Base-by-base conservation (phyloP, 1,140 invertebrate genomes). In the Drosophila suzukii region DNA sequence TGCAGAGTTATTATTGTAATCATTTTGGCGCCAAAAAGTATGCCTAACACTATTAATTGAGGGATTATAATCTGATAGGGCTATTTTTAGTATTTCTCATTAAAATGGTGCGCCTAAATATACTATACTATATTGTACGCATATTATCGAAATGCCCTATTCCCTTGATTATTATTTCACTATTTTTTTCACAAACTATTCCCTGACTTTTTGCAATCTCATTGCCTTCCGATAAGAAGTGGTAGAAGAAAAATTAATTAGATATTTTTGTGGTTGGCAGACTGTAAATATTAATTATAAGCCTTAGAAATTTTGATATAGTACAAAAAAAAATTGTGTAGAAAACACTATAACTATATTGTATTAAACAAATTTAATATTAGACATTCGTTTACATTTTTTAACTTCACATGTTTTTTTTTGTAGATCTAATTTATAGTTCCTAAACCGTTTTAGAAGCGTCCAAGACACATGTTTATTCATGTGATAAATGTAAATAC, bases 1-100 rank as follows among this genome's bases (percentile, higher is more conserved):
- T 73, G 34, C 36, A 11, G 12, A 32, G 30, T 43, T 72, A 61
- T 51, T 51, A 17, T 34, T 34, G n/a, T 47, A 39, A 1, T 6
- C 30, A 24, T 24, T 32, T n/a, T 1, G 34, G 11, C 60, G 30
- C 15, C 17, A 6, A 44, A 66, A 66, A 54, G 17, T 39, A 34
- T 50, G 59, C 13, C 17, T 7, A 50, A 50, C 11, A 24, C 10
- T 38, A 30, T 17, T 47, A 7, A 32, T 39, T 47, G 15, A 0
- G 11, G 17, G n/a, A 34, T 51, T 8, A n/a, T 34, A 17, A 34
- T 51, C 49, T 17, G 10, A 11, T 11, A 17, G 3, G 15, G 43
- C n/a, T 17, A 8, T 10, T 44, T 20, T 12, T 7, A 6, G 12
- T 12, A 7, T 17, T 53, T 36, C 3, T 0, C 11, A 46, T 46